A percentile compares a stretch with the other conserved stretches of the same genome.
phyloP scores from a whole-genome alignment of 1,140 invertebrate genomes.

The Coptotermes formosanus region DNA sequence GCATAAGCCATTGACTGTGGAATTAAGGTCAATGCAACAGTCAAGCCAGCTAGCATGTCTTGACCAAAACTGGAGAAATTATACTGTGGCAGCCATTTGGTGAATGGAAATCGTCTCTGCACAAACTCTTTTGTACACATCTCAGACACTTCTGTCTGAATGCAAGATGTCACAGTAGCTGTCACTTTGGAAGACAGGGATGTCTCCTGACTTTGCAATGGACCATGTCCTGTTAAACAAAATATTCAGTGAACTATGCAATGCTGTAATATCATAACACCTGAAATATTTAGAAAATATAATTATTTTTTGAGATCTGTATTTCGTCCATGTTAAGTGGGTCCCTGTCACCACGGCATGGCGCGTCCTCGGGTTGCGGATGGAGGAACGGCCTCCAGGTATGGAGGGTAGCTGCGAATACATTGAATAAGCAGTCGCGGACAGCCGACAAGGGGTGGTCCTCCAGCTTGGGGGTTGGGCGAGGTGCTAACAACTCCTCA shows the following conservation, averaged over 20 bases:
- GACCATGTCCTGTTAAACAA: neutral
- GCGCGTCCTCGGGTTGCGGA: no score
- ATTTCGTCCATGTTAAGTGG: no score
- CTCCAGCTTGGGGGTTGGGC: no score
- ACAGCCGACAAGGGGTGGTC: no score
- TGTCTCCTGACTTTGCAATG: neutral
- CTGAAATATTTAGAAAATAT: no score
- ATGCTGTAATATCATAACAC: no score
- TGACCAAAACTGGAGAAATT: conserved; percentile 50
- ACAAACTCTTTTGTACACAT: conserved; percentile 41
- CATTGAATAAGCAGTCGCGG: no score
- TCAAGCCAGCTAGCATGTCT: conserved; percentile 60
- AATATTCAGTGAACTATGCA: neutral
- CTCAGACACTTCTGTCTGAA: conserved; percentile 32
- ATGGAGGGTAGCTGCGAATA: no score
- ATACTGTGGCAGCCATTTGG: conserved; percentile 56
- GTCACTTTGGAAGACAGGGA: neutral
- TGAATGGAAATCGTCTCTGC: conserved; percentile 49
- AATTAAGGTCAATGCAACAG: conserved; percentile 66
- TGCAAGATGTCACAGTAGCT: neutral
- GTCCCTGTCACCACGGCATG: no score
- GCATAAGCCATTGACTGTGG: conserved; percentile 71
- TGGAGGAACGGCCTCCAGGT: no score
- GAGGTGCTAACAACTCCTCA: no score
- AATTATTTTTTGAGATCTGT: no score